Conservation (phyloP, 1,140 invertebrate genomes). For the Tetramorium parvispinum region DNA sequence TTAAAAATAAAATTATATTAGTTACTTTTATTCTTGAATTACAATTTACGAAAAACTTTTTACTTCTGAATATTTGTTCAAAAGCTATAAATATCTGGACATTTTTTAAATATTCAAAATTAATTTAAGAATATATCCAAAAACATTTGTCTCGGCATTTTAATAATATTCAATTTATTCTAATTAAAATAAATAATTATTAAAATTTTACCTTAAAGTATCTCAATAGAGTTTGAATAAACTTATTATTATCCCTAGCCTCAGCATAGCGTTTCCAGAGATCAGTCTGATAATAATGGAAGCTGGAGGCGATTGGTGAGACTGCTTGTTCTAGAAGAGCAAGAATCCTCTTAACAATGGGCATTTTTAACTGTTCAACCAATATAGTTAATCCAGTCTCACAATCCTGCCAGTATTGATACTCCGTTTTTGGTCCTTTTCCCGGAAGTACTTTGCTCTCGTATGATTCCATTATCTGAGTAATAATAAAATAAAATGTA, state of each 20-base stretch:
- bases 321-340: slow-evolving; percentile 86
- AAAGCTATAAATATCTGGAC: neutral
- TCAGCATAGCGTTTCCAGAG: slow-evolving; percentile 90
- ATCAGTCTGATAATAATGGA: slow-evolving; percentile 86
- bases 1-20: neutral
- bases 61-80: neutral
- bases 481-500: slow-evolving; percentile 8
- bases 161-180: neutral
- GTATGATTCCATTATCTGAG: slow-evolving; percentile 77
- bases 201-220: slow-evolving; percentile 89
- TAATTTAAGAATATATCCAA: neutral
- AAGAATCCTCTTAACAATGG: slow-evolving; percentile 88
- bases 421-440: slow-evolving; percentile 92
- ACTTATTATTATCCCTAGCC: slow-evolving; percentile 94
- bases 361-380: slow-evolving; percentile 92
- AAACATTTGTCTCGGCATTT: neutral
- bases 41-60: neutral
- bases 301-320: slow-evolving; percentile 84
- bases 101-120: neutral
- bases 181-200: neutral
- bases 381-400: slow-evolving; percentile 91
- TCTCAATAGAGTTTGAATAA: slow-evolving; percentile 92
- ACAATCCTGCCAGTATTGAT: slow-evolving; percentile 93
- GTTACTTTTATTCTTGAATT: neutral
- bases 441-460: slow-evolving; percentile 86